A percentile compares a stretch with the other conserved stretches of the same genome.
Conservation (phyloP, 1,140 invertebrate genomes). For the Euura saliciscinereae region DNA sequence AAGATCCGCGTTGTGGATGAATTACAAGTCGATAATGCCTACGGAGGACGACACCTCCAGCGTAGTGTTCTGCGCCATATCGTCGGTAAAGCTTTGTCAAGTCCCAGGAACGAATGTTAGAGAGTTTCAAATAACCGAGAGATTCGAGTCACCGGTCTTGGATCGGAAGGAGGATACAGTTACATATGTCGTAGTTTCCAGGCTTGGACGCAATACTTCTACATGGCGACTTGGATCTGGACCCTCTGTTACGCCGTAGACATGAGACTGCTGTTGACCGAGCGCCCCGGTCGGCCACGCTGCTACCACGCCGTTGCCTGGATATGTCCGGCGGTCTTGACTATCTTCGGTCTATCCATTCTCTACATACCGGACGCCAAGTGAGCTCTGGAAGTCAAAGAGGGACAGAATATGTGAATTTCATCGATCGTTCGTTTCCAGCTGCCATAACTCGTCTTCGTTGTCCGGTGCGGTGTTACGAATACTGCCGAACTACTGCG, state of each 20-base stretch:
- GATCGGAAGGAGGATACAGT: not conserved
- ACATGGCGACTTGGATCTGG: constrained; percentile 84
- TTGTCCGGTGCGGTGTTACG: constrained; percentile 65
- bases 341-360: constrained; percentile 70
- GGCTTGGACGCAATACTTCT: constrained; percentile 87
- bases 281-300: constrained; percentile 62
- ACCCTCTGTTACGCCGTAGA: constrained; percentile 83
- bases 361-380: constrained; percentile 79
- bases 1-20: constrained; percentile 74
- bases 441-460: constrained; percentile 72
- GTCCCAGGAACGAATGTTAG: constrained; percentile 8
- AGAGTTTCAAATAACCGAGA: constrained; percentile 10
- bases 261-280: constrained; percentile 70
- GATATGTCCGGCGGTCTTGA: constrained; percentile 72
- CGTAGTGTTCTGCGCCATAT: constrained; percentile 74
- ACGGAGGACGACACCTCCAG: constrained; percentile 67
- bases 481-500: constrained; percentile 79
- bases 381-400: constrained; percentile 58
- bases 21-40: constrained; percentile 69
- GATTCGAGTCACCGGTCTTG: not conserved
- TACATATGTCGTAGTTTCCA: constrained; percentile 51
- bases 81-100: constrained; percentile 65
- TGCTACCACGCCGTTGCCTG: constrained; percentile 75
- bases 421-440: constrained; percentile 47
- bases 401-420: not conserved